Evolutionary conservation across 2,113 vertebrate genomes (phyloP), one percentile per base, ranked within the genome.

Genomic region (Okapia johnstoni): DNA sequence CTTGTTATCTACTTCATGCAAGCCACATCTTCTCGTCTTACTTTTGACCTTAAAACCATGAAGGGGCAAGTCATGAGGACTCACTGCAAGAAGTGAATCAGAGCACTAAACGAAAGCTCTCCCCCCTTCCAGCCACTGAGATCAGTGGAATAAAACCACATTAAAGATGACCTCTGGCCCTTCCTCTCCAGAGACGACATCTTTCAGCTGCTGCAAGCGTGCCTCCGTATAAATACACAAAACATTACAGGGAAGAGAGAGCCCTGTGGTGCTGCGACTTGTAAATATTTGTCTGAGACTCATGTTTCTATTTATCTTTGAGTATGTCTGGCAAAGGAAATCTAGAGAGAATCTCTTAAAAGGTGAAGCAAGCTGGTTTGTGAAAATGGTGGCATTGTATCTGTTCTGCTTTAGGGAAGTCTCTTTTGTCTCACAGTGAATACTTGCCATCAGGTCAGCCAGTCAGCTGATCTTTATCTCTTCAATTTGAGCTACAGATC

Each of bases 301-400:
- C 93, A 28, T 97, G 92, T 98, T 98, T 98, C 98, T 98, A 88
- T 98, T 98, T 97, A 94, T 95, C 92, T 97, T 95, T 81, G 77
- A 94, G 96, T n/a, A 76, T 55, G 76, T 55, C 50, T 94, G 73
- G 92, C 58, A 96, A 76, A 91, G 90, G 17, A 97, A 96, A 76
- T 81, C 76, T 80, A 46, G 50, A 96, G 92, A 96, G 66, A 70
- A 86, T 80, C 52, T 98, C 87, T 97, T 95, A 92, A 95, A 98
- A 97, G 88, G 7, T 70, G 95, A 88, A 80, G 25, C 28, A 1
- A 0, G 0, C 94, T 97, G 96, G 79, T 26, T 92, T 91, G 77
- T 92, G 73, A 87, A 97, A 94, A 86, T 93, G 46, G 76, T 76
- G 66, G 96, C 52, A 88, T 97, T 96, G 98, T 95, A 88, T 97